These are phyloP conservation scores for Euleptes europaea DNA, from an alignment of 2,113 vertebrate genomes.

Conservation along the genomic window DNA sequence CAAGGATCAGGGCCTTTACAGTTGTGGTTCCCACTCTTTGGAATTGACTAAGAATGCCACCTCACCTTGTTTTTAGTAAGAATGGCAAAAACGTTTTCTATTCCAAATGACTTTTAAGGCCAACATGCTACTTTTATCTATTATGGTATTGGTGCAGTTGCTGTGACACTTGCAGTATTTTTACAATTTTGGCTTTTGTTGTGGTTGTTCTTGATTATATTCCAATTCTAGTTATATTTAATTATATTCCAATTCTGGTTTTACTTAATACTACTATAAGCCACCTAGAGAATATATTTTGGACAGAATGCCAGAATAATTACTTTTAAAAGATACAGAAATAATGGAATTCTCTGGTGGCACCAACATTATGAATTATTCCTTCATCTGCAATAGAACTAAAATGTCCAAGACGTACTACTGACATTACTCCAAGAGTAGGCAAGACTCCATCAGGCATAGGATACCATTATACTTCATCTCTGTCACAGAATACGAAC, in stretches of 20 bases:
- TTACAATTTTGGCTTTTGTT: not conserved
- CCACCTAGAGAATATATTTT: not conserved
- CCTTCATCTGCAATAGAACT: not conserved
- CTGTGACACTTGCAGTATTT: not conserved
- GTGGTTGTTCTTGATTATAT: too few relatives aligned
- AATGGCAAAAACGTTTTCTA: not conserved
- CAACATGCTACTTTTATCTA: not conserved
- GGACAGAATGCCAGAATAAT: not conserved
- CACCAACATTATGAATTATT: not conserved
- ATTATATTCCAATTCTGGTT: too few relatives aligned
- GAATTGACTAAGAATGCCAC: not conserved
- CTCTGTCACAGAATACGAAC: not conserved
- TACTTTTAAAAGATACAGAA: not conserved
- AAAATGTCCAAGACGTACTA: not conserved
- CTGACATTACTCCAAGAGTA: rapidly evolving
- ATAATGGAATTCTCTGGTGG: not conserved
- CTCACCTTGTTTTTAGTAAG: too few relatives aligned
- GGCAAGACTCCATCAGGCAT: not conserved
- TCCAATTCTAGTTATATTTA: too few relatives aligned
- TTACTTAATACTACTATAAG: too few relatives aligned
- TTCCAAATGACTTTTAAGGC: not conserved
- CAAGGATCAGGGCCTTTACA: not conserved
- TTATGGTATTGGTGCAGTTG: not conserved
- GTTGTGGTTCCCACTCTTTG: not conserved
- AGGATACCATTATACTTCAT: not conserved